Evolutionary conservation across 2,888 invertebrate species (phyloP).

Genomic region (Drosophila austrosaltans): DNA sequence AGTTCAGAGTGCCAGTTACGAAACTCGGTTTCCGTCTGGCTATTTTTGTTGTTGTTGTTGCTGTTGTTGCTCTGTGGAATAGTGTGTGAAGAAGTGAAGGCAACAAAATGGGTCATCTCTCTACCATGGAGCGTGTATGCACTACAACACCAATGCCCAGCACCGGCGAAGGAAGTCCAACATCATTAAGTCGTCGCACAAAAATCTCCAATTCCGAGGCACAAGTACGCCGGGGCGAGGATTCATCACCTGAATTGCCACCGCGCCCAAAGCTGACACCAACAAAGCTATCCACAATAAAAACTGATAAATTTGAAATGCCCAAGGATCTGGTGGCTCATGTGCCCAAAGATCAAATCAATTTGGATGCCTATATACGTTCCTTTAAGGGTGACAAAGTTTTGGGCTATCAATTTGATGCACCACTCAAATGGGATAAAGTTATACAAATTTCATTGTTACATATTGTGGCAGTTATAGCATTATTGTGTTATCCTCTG

Average conservation of each 20-base stretch:
- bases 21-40: conserved; percentile 58
- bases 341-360: conserved; percentile 71
- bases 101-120: conserved; percentile 81
- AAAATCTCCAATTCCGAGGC: conserved; percentile 51
- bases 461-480: conserved; percentile 84
- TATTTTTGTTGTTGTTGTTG: not conserved
- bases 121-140: conserved; percentile 80
- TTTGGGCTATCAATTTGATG: conserved; percentile 84
- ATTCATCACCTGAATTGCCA: conserved; percentile 62
- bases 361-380: conserved; percentile 77
- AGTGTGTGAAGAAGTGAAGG: conserved; percentile 31
- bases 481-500: conserved; percentile 80
- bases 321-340: conserved; percentile 49
- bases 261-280: conserved; percentile 46
- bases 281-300: conserved; percentile 11
- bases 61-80: conserved; percentile 12
- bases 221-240: conserved; percentile 60
- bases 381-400: conserved; percentile 79
- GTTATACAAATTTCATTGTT: conserved; percentile 85
- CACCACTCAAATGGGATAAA: conserved; percentile 88
- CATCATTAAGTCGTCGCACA: conserved; percentile 53
- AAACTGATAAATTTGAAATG: conserved; percentile 24
- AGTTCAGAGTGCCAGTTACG: conserved; percentile 65
- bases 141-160: conserved; percentile 62
- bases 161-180: conserved; percentile 58